phyloP scores from a whole-genome alignment of 2,888 invertebrate species.

The Spodoptera picta region DNA sequence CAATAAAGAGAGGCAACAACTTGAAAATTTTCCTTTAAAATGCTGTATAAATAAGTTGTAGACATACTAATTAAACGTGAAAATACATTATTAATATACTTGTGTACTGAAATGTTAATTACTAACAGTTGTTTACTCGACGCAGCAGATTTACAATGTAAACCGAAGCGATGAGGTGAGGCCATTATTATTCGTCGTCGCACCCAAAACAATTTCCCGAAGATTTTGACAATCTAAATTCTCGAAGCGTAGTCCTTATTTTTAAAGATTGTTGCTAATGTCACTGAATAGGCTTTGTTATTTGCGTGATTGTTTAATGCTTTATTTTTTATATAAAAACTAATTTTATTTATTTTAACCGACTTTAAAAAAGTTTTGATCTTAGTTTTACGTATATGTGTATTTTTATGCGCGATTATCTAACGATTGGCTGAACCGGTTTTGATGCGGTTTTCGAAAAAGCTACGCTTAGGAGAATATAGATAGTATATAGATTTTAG shows the following conservation, averaged over 20 bases:
- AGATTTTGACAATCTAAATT: slow-evolving; percentile 45
- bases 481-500: too few species aligned
- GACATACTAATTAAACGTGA: slow-evolving; percentile 54
- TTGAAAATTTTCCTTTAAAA: slow-evolving; percentile 35
- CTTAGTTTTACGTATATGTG: too few species aligned
- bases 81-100: slow-evolving; percentile 60
- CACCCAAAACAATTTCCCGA: slow-evolving; percentile 49
- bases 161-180: slow-evolving; percentile 55
- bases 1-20: slow-evolving; percentile 32
- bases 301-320: too few species aligned
- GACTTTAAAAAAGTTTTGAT: too few species aligned
- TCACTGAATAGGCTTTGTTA: background rate
- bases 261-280: too few species aligned
- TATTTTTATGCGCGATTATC: too few species aligned
- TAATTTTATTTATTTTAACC: too few species aligned
- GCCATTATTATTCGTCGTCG: slow-evolving; percentile 63
- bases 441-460: too few species aligned
- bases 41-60: slow-evolving; percentile 37
- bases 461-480: too few species aligned
- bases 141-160: slow-evolving; percentile 66
- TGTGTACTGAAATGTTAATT: slow-evolving; percentile 65
- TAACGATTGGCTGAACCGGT: too few species aligned
- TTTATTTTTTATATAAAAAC: too few species aligned
- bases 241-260: slow-evolving; percentile 34
- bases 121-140: slow-evolving; percentile 58